Evolutionary conservation across 2,888 invertebrate species (phyloP), one percentile per base, ranked within the genome.

Genomic region (Sicus ferrugineus): DNA sequence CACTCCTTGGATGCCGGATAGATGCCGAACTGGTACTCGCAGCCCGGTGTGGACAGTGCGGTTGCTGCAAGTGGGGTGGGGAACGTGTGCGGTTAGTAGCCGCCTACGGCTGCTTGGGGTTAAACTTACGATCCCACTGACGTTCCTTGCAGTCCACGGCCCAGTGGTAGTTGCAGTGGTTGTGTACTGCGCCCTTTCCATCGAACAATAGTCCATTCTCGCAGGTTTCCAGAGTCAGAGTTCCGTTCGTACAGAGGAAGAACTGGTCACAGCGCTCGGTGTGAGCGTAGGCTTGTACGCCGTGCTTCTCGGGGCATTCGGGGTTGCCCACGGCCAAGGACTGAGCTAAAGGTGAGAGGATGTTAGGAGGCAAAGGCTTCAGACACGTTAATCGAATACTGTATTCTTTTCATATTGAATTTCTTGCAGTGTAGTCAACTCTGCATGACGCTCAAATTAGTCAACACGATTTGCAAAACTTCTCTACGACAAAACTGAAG

Each of bases 141-240:
- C 94, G 90, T 68, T 89, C 87, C 63, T 92, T 95, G 80, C 96
- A 96, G 75, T 95, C 90, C 3, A 93, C 95, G 14, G 93, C 95
- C 96, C 96, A 96, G 87, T 94, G 88, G 87, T 96, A 96, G 87
- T 95, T 95, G 89, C 96, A 97, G 87, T 96, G 95, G 84, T 96
- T 92, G 87, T 96, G 92, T 0, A 94, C 93, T 23, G 91, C 90
- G 1, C 96, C 96, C 80, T 94, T 94, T 70, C 96, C 96, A 83
- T 95, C 95, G 82, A 94, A 96, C 52, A 96, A 88, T 34, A 97
- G 88, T 4, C 96, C 96, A 80, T 97, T 96, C 83, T 95, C 96
- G 80, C 96, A 97, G 31, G 92, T 92, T 83, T 96, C 96, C 75
- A 94, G 90, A 2, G 94, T 95, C 80, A 96, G 85, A 2, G 95